phyloP scores from a whole-genome alignment of 2,888 invertebrate species.

The Plusia festucae region DNA sequence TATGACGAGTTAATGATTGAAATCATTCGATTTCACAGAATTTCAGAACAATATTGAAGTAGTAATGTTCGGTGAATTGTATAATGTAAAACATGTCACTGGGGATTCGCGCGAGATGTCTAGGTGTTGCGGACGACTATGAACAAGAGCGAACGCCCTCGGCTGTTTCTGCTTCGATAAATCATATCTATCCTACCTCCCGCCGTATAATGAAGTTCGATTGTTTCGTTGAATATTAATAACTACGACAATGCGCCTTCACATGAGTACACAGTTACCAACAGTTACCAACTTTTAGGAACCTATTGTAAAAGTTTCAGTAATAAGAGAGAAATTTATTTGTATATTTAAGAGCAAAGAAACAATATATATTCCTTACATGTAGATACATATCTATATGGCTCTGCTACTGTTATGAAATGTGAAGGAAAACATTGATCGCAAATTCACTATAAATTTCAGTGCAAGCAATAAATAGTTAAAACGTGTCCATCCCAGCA shows the following conservation, averaged over 20 bases:
- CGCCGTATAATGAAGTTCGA: slow-evolving; percentile 49
- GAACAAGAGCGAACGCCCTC: slow-evolving; percentile 34
- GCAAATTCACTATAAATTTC: background rate
- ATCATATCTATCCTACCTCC: slow-evolving; percentile 39
- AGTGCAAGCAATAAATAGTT: background rate
- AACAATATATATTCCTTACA: background rate
- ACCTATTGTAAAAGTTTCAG: background rate
- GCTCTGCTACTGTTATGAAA: background rate
- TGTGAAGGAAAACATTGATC: background rate
- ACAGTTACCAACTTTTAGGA: background rate
- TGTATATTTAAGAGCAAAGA: background rate
- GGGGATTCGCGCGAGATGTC: slow-evolving; percentile 65
- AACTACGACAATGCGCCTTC: slow-evolving; percentile 21
- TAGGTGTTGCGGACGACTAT: slow-evolving; percentile 51
- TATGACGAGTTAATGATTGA: slow-evolving; percentile 55
- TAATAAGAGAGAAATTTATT: background rate
- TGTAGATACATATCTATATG: background rate
- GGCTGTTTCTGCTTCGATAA: slow-evolving; percentile 56
- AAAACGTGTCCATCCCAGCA: background rate
- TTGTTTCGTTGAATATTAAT: slow-evolving; percentile 56
- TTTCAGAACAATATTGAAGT: slow-evolving; percentile 62
- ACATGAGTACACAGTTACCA: too few species aligned
- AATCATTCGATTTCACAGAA: slow-evolving; percentile 56
- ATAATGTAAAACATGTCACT: slow-evolving; percentile 63
- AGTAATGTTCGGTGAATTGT: slow-evolving; percentile 59